These are phyloP conservation scores for Dryoscopus gambensis DNA, from an alignment of 2,113 vertebrate genomes.

Conservation along the genomic window DNA sequence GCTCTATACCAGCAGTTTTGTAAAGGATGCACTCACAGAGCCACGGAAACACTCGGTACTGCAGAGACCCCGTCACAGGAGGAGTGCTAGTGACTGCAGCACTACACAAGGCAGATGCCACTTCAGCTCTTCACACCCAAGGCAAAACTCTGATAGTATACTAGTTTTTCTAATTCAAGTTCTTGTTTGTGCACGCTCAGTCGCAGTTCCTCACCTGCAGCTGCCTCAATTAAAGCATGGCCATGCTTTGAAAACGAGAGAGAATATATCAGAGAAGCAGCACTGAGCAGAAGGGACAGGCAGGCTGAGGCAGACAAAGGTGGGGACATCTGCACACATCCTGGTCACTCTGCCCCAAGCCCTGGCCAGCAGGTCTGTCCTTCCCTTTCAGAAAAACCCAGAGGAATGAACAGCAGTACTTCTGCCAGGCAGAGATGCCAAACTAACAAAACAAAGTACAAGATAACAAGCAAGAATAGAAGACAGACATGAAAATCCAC, in stretches of 20 bases:
- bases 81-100: neutral
- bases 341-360: neutral
- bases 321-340: neutral
- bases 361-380: neutral
- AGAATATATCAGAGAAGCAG: neutral
- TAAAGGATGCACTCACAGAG: neutral
- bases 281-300: neutral
- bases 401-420: neutral
- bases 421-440: slow-evolving; percentile 14
- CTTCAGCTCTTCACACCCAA: neutral
- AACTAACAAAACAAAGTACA: slow-evolving; percentile 30
- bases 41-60: neutral
- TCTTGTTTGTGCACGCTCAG: neutral
- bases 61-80: neutral
- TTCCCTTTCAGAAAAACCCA: neutral
- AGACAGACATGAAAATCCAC: neutral
- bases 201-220: neutral
- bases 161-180: neutral
- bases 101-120: neutral
- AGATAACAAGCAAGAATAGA: slow-evolving; percentile 10
- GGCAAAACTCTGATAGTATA: neutral
- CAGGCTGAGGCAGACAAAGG: neutral
- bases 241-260: neutral
- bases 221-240: neutral
- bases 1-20: neutral